A percentile compares a stretch with the other conserved stretches of the same genome.
Conservation (phyloP, 2,888 invertebrate species). For the Mycogona germanica region DNA sequence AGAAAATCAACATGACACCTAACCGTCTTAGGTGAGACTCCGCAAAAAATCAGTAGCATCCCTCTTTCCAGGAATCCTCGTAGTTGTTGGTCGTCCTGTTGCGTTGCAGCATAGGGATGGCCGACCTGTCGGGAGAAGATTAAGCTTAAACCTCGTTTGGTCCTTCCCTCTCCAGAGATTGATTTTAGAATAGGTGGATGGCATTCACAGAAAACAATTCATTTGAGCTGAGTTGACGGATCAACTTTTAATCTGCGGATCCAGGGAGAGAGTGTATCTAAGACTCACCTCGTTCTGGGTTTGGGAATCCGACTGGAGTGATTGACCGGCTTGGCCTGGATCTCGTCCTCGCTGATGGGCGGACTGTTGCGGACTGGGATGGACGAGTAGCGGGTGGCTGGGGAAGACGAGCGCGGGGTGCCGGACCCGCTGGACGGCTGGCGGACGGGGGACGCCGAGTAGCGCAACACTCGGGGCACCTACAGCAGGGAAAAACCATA, state of each 20-base stretch:
- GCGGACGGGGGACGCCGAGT: background rate
- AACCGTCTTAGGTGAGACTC: too few species aligned
- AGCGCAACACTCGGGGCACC: too few species aligned
- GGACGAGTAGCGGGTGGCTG: conserved; percentile 10
- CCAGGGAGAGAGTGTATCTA: background rate
- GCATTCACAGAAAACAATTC: background rate
- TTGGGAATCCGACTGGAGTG: conserved; percentile 13
- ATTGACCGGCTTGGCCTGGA: conserved; percentile 4
- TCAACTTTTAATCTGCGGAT: too few species aligned
- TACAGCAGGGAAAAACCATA: too few species aligned
- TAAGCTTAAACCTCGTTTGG: too few species aligned
- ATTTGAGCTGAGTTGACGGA: too few species aligned
- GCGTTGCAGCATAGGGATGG: conserved; percentile 6
- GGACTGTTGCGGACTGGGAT: conserved; percentile 15
- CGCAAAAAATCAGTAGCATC: conserved; percentile 20
- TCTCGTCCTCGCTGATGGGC: too few species aligned
- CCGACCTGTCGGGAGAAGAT: too few species aligned
- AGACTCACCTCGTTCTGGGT: conserved; percentile 16
- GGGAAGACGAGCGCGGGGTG: conserved; percentile 12
- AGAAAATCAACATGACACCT: too few species aligned
- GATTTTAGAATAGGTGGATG: background rate
- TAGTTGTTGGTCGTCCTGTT: background rate
- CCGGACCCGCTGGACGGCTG: background rate
- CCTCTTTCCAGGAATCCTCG: conserved; percentile 21
- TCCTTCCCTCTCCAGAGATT: too few species aligned